Conservation (phyloP, 2,797 vertebrate genomes). For the Paedocypris micromegethes region DNA sequence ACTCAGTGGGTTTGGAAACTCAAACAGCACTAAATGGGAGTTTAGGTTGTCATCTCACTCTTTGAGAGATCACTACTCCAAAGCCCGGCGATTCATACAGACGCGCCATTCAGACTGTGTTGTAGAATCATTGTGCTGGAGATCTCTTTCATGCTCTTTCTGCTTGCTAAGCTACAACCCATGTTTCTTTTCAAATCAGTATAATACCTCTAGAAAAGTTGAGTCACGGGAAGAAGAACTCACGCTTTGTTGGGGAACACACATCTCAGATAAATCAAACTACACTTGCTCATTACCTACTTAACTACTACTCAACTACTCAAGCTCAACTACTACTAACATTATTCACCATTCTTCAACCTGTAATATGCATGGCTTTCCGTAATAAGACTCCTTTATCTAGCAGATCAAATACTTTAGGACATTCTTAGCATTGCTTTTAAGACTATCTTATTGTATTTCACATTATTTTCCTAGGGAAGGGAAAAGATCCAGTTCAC, state of each 20-base stretch:
- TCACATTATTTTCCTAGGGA: too few relatives aligned
- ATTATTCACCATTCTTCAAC: too few relatives aligned
- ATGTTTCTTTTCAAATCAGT: conserved; percentile 45
- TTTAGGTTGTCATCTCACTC: conserved; percentile 53
- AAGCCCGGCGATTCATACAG: conserved; percentile 56
- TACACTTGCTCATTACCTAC: conserved; percentile 7
- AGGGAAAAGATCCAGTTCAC: too few relatives aligned
- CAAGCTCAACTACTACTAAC: too few relatives aligned
- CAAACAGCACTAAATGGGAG: conserved; percentile 53
- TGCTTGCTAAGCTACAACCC: conserved; percentile 26
- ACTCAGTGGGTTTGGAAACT: conserved; percentile 50
- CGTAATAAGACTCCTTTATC: too few relatives aligned
- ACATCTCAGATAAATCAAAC: conserved; percentile 31
- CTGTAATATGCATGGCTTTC: too few relatives aligned
- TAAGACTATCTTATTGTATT: too few relatives aligned
- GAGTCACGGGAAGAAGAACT: conserved; percentile 33
- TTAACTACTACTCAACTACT: background rate
- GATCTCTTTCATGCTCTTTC: conserved; percentile 48
- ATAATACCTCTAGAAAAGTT: conserved; percentile 42
- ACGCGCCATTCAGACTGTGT: conserved; percentile 16
- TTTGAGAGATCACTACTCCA: conserved; percentile 52
- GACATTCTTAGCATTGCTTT: too few relatives aligned
- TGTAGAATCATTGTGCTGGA: conserved; percentile 32
- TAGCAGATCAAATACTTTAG: too few relatives aligned
- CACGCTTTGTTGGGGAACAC: conserved; percentile 26